Evolutionary conservation across 2,888 invertebrate species (phyloP).

Genomic region (Rhagonycha fulva): DNA sequence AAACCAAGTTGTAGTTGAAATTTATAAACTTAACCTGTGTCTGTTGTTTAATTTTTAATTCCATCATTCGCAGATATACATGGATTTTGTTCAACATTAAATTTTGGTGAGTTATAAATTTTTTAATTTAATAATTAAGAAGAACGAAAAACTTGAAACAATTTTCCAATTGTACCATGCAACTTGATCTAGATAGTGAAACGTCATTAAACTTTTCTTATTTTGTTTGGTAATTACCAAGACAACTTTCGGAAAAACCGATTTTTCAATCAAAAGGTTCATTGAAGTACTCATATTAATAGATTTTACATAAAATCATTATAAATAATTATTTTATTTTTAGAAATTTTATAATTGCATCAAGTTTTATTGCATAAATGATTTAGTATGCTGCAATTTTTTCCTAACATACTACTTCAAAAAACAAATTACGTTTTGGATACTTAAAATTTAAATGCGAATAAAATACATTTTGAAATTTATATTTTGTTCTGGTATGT

Average conservation of each 20-base stretch:
- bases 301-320: background rate
- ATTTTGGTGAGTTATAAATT: background rate
- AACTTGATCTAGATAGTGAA: background rate
- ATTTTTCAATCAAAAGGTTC: background rate
- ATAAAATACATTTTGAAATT: background rate
- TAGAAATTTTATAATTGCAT: background rate
- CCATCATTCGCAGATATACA: background rate
- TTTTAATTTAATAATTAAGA: background rate
- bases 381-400: too few relatives aligned
- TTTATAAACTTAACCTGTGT: slow-evolving; percentile 5
- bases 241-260: background rate
- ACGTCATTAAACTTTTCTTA: background rate
- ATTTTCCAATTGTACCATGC: background rate
- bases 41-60: background rate
- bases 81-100: background rate
- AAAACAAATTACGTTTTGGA: background rate
- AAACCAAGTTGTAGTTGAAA: slow-evolving; percentile 7
- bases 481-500: background rate
- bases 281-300: background rate
- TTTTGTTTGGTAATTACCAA: background rate
- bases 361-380: background rate
- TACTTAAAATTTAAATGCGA: too few relatives aligned
- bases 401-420: too few relatives aligned
- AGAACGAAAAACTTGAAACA: background rate
- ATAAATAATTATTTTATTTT: background rate